Conservation (phyloP, 2,888 invertebrate species). For the Dolomedes plantarius region DNA sequence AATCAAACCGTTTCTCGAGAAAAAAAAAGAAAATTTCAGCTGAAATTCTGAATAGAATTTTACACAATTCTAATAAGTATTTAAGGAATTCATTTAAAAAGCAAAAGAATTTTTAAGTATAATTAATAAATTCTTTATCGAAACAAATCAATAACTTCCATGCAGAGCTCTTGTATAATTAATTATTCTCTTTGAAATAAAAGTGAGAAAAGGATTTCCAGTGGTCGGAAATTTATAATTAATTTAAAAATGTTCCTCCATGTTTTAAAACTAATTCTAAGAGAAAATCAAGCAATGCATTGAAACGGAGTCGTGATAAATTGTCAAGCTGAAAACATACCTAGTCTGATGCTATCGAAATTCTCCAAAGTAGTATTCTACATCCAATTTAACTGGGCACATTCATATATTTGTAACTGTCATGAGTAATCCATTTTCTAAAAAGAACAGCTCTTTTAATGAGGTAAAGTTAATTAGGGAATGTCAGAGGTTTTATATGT, state of each 20-base stretch:
- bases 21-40: too few species aligned
- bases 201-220: too few species aligned
- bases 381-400: background rate
- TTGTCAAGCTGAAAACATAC: background rate
- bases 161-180: too few species aligned
- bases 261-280: background rate
- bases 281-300: background rate
- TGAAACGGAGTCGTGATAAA: background rate
- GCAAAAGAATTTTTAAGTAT: too few species aligned
- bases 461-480: conserved; percentile 24
- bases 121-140: too few species aligned
- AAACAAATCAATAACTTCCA: too few species aligned
- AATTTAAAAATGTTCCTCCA: background rate
- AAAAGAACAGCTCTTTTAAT: background rate
- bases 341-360: background rate
- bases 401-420: background rate
- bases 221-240: too few species aligned
- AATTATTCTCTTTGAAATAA: too few species aligned
- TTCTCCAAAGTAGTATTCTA: background rate
- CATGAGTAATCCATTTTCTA: conserved; percentile 8
- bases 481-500: conserved; percentile 1
- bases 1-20: too few species aligned
- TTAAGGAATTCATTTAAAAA: too few species aligned
- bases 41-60: too few species aligned
- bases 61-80: too few species aligned